phyloP scores from a whole-genome alignment of 53 echinoderm and acorn worm species.

The Pentamera pediparva region DNA sequence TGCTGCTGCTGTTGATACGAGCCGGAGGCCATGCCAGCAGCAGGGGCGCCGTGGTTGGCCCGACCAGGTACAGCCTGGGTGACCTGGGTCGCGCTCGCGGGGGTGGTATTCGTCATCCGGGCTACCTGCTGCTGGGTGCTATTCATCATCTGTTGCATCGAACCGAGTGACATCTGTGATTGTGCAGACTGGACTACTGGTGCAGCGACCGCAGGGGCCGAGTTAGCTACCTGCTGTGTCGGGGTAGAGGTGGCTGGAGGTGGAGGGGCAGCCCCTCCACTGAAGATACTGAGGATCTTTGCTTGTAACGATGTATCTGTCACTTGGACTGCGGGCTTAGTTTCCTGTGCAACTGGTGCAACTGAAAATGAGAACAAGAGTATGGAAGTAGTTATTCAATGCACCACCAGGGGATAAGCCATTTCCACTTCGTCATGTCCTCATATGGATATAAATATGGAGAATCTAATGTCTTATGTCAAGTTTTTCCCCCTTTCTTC shows the following conservation, averaged over 20 bases:
- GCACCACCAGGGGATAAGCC: no score
- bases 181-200: background rate
- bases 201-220: background rate
- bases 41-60: background rate
- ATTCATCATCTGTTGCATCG: background rate
- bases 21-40: background rate
- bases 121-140: background rate
- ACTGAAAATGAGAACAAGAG: no score
- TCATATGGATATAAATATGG: no score
- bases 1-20: background rate
- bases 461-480: no score
- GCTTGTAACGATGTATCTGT: conserved; percentile 54
- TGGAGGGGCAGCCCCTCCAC: conserved; percentile 23
- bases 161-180: background rate
- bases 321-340: conserved; percentile 22
- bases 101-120: background rate
- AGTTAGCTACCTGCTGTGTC: background rate
- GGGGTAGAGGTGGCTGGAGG: background rate
- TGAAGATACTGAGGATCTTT: conserved; percentile 87
- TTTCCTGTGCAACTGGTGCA: background rate
- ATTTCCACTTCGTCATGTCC: no score
- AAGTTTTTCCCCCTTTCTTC: no score
- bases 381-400: no score
- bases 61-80: background rate
- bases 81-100: background rate